Evolutionary conservation across 2,113 vertebrate genomes (phyloP).

Genomic region (Grantiella picta): DNA sequence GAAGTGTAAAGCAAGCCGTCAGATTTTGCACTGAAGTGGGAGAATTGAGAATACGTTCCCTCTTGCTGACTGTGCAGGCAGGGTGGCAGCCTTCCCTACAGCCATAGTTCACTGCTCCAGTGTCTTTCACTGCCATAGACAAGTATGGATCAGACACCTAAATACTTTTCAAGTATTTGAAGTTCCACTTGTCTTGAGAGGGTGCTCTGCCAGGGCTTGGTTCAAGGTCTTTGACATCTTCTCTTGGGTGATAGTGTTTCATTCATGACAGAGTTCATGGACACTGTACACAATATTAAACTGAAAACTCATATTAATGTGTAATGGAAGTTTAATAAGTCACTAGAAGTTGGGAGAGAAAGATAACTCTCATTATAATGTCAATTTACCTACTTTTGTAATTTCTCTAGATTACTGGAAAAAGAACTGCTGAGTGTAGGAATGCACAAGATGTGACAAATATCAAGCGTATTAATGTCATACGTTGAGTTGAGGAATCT

Average conservation of each 20-base stretch:
- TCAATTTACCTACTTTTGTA: not conserved
- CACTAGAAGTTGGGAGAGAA: not conserved
- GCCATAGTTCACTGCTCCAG: not conserved
- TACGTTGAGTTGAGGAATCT: not conserved
- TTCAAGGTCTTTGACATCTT: not conserved
- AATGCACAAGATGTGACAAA: not conserved
- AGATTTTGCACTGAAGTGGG: not conserved
- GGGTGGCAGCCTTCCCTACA: not conserved
- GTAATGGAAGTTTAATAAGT: not conserved
- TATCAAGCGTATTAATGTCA: not conserved
- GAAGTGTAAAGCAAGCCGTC: not conserved
- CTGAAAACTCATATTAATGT: not conserved
- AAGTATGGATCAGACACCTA: not conserved
- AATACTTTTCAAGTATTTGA: not conserved
- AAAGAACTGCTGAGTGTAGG: not conserved
- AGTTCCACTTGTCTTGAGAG: not conserved
- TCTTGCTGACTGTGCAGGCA: not conserved
- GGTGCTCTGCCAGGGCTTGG: not conserved
- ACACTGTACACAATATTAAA: not conserved
- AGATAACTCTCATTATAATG: not conserved
- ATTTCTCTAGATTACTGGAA: not conserved
- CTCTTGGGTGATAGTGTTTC: fast-evolving
- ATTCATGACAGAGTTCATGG: not conserved
- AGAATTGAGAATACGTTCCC: not conserved
- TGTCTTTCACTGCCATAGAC: not conserved